Evolutionary conservation across 64 coral and sea anemone genomes (phyloP).

Genomic region (Pocillopora damicornis): DNA sequence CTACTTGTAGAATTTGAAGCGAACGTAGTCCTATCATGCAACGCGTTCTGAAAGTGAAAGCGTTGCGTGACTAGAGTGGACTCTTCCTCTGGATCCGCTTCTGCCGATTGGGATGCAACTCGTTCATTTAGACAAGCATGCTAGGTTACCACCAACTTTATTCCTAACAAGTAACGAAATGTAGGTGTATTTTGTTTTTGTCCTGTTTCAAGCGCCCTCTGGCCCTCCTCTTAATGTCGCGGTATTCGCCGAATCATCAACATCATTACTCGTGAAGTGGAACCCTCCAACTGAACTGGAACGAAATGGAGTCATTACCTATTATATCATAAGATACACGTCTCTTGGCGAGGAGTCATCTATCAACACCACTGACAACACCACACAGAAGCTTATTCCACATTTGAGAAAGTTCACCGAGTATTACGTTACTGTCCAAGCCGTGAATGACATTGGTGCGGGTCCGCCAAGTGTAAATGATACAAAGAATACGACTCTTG

Average conservation of each 20-base stretch:
- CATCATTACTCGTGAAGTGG: slow-evolving; percentile 65
- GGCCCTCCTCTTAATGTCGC: slow-evolving; percentile 54
- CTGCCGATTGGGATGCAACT: no score
- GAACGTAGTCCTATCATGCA: no score
- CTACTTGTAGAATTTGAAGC: no score
- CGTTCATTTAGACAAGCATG: no score
- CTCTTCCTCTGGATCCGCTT: no score
- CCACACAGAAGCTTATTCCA: slow-evolving; percentile 11
- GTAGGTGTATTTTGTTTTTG: not conserved
- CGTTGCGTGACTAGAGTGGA: no score
- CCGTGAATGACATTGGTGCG: slow-evolving; percentile 48
- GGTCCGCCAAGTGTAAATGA: slow-evolving; percentile 43
- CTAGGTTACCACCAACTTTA: no score
- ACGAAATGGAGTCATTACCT: slow-evolving; percentile 58
- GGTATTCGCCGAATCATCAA: slow-evolving; percentile 39
- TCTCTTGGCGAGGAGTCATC: slow-evolving; percentile 9
- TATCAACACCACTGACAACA: slow-evolving; percentile 51
- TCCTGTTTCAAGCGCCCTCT: slow-evolving; percentile 36
- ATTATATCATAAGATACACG: slow-evolving; percentile 56
- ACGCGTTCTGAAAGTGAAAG: no score
- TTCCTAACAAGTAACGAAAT: not conserved
- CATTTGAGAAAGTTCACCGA: slow-evolving; percentile 46
- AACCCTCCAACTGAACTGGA: slow-evolving; percentile 29
- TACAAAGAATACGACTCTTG: slow-evolving; percentile 43
- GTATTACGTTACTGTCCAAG: slow-evolving; percentile 68